Conservation (phyloP, 2,113 vertebrate genomes). For the Astur gentilis region DNA sequence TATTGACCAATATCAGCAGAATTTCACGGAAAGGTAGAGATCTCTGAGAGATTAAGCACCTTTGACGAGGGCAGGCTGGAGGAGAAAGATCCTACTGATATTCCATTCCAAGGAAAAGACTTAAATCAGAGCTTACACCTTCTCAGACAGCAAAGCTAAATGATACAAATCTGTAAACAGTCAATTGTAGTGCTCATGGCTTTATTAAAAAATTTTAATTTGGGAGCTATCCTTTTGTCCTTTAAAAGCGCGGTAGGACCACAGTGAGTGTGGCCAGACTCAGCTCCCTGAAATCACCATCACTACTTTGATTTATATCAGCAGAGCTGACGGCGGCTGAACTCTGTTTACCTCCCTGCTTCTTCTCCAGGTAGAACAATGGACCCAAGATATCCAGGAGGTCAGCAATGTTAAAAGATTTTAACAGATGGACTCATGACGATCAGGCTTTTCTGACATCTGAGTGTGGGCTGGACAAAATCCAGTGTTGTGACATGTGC, state of each 20-base stretch:
- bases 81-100: not conserved
- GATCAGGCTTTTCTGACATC: not conserved
- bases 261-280: not conserved
- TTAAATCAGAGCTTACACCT: not conserved
- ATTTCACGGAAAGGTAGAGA: not conserved
- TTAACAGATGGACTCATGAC: constrained; percentile 10
- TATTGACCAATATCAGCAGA: not conserved
- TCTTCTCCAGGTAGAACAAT: not conserved
- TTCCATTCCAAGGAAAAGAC: not conserved
- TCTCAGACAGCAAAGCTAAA: not conserved
- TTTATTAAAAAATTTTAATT: not conserved
- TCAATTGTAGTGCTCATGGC: not conserved
- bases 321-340: not conserved
- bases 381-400: not conserved
- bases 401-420: constrained; percentile 28
- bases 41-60: not conserved
- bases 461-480: constrained; percentile 4
- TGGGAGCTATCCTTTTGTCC: not conserved
- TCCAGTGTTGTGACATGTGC: constrained; percentile 35
- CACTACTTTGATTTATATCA: not conserved
- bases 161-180: not conserved
- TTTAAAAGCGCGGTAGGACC: not conserved
- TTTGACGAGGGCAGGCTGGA: not conserved
- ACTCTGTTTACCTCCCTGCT: not conserved
- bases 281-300: not conserved